These are phyloP conservation scores for Sceloporus undulatus DNA, from an alignment of 2,113 vertebrate genomes.

Conservation along the genomic window DNA sequence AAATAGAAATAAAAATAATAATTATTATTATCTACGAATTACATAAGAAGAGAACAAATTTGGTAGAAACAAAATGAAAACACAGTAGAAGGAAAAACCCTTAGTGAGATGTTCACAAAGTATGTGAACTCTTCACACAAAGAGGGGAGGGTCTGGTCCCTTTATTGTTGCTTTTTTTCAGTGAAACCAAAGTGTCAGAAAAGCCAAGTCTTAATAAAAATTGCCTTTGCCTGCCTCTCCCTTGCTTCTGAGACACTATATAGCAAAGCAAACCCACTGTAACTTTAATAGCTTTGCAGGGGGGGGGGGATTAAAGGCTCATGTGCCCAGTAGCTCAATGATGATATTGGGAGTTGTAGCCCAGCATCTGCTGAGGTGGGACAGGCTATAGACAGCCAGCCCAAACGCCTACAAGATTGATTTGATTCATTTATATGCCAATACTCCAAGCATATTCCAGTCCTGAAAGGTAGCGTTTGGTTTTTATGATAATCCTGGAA, in stretches of 20 bases:
- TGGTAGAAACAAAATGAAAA: no score
- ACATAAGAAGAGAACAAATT: no score
- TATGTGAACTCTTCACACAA: no score
- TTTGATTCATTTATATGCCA: neutral
- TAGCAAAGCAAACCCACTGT: neutral
- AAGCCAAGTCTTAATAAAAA: neutral
- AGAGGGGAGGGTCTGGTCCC: no score
- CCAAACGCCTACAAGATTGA: neutral
- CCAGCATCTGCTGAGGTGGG: neutral
- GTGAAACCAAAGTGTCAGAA: no score
- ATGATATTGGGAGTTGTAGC: neutral
- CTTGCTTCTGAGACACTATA: neutral
- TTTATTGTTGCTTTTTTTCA: no score
- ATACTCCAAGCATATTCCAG: no score
- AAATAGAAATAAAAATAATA: no score
- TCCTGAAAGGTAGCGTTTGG: neutral
- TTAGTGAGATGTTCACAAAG: no score
- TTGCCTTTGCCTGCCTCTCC: neutral
- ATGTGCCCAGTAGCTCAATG: neutral
- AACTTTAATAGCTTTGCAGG: neutral
- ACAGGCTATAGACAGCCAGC: neutral
- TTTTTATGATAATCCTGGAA: neutral
- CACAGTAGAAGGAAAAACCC: no score
- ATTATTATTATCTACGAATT: no score
- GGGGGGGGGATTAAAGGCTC: neutral